Evolutionary conservation across 2,888 invertebrate species (phyloP).

Genomic region (Uloborus plumipes): DNA sequence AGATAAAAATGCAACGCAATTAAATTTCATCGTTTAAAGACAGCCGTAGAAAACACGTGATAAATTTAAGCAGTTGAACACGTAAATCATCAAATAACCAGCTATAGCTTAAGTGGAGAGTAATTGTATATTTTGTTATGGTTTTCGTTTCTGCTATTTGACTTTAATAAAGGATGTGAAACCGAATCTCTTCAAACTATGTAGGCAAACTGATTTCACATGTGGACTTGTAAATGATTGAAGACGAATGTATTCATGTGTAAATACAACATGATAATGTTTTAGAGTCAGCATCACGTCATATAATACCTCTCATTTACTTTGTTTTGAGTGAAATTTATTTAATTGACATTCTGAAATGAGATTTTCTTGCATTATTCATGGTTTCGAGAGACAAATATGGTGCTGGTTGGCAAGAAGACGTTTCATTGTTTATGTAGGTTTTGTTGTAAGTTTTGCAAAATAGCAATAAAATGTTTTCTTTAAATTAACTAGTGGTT

Average conservation of each 20-base stretch:
- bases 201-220: too few relatives aligned
- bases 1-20: too few relatives aligned
- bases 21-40: too few relatives aligned
- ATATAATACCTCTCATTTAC: neutral
- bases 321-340: neutral
- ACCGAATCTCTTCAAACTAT: too few relatives aligned
- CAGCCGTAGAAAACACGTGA: too few relatives aligned
- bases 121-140: too few relatives aligned
- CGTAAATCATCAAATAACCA: too few relatives aligned
- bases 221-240: neutral
- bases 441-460: conserved; percentile 9
- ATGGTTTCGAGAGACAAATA: neutral
- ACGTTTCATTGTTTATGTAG: conserved; percentile 9
- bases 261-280: conserved; percentile 14
- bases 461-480: conserved; percentile 5
- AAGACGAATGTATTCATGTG: conserved; percentile 8
- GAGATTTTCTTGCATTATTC: neutral
- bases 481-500: neutral
- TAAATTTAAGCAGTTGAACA: too few relatives aligned
- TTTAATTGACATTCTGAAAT: conserved; percentile 10
- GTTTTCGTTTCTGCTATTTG: too few relatives aligned
- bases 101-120: too few relatives aligned
- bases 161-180: too few relatives aligned
- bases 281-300: neutral
- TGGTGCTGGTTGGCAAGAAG: conserved; percentile 11